These are phyloP conservation scores for Lethenteron camtschaticum DNA, from an alignment of 2,113 vertebrate genomes.

Conservation along the genomic window DNA sequence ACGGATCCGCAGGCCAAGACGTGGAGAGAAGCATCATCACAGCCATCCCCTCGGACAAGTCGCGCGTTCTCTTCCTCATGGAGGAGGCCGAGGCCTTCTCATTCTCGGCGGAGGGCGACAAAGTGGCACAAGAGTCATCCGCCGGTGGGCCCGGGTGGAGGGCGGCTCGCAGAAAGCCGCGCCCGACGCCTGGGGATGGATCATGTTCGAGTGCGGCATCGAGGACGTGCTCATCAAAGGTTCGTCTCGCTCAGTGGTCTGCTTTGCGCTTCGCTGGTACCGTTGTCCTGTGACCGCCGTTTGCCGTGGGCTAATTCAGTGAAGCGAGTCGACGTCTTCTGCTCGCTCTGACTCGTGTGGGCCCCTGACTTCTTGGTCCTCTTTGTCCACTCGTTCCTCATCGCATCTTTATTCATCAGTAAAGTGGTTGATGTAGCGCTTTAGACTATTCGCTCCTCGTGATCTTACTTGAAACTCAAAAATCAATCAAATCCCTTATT, in stretches of 20 bases:
- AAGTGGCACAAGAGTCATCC: too few species aligned
- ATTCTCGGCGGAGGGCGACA: conserved; percentile 21
- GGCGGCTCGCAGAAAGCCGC: conserved; percentile 15
- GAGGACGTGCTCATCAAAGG: conserved; percentile 95
- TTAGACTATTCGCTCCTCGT: too few species aligned
- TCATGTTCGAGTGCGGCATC: conserved; percentile 98
- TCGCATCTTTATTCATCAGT: too few species aligned
- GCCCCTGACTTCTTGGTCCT: not conserved
- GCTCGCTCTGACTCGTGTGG: not conserved
- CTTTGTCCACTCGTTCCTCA: not conserved
- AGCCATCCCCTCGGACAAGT: conserved; percentile 92
- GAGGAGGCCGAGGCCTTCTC: conserved; percentile 72
- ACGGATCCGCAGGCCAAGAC: conserved; percentile 25
- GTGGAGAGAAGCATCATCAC: conserved; percentile 80
- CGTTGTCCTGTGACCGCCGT: too few species aligned
- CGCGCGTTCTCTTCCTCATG: conserved; percentile 88
- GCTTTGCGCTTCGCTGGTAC: too few species aligned
- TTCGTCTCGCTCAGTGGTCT: conserved; percentile 12
- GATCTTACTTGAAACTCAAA: too few species aligned
- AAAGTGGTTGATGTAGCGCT: too few species aligned
- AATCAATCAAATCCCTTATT: too few species aligned
- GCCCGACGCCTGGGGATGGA: conserved; percentile 96
- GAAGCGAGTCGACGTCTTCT: not conserved
- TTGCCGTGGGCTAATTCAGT: not conserved
- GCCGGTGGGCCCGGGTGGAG: too few species aligned